Evolutionary conservation across 2,113 vertebrate genomes (phyloP).

Genomic region (Xenus cinereus): DNA sequence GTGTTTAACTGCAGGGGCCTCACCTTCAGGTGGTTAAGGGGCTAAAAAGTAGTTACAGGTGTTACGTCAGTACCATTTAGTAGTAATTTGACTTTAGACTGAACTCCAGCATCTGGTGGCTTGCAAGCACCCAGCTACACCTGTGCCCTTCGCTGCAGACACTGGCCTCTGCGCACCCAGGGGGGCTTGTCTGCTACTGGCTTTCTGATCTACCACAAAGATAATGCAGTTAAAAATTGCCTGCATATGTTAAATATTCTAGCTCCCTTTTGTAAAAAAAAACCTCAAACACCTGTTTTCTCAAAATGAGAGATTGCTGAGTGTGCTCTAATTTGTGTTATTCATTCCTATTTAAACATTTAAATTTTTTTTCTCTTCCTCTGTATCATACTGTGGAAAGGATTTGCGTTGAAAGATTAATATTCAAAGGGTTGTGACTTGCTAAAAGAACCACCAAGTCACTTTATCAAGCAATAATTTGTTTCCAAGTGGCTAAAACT

Average conservation of each 20-base stretch:
- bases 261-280: not conserved
- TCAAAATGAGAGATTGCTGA: not conserved
- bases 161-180: not conserved
- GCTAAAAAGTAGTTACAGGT: not conserved
- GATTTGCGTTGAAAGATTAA: not conserved
- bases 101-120: not conserved
- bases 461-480: not conserved
- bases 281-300: no score
- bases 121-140: not conserved
- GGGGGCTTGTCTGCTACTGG: not conserved
- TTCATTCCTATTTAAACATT: not conserved
- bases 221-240: not conserved
- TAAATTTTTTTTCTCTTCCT: not conserved
- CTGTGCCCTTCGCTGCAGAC: not conserved
- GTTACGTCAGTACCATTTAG: not conserved
- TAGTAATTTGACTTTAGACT: not conserved
- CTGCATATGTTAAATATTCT: rapidly evolving
- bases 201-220: not conserved
- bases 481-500: not conserved
- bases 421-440: not conserved
- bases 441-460: not conserved
- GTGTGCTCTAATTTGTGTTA: not conserved
- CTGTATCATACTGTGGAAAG: not conserved
- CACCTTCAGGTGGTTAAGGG: not conserved
- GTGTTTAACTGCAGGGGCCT: not conserved